Evolutionary conservation across 2,888 invertebrate genomes (phyloP).

Genomic region (Halictus ligatus): DNA sequence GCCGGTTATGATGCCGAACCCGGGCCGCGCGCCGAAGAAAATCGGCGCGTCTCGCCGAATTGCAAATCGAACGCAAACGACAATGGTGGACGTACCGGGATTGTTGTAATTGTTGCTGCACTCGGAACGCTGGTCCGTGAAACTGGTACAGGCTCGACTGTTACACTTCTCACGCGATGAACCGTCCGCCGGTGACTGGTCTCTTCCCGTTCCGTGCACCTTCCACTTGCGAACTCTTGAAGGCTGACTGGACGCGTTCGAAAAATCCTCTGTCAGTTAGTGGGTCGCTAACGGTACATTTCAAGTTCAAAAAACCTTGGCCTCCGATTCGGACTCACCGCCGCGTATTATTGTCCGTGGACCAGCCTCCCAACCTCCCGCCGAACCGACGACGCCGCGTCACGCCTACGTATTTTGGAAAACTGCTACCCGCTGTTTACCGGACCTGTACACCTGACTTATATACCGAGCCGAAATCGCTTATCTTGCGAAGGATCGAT

Average conservation of each 20-base stretch:
- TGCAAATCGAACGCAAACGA: slow-evolving; percentile 31
- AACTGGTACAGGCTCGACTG: slow-evolving; percentile 50
- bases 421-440: neutral
- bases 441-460: neutral
- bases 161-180: slow-evolving; percentile 67
- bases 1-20: slow-evolving; percentile 3
- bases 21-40: neutral
- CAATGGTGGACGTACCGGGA: slow-evolving; percentile 41
- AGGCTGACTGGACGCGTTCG: slow-evolving; percentile 73
- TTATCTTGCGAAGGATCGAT: neutral
- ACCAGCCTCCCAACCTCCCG: neutral
- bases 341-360: slow-evolving; percentile 38
- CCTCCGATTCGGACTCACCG: slow-evolving; percentile 72
- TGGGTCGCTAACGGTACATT: slow-evolving; percentile 83
- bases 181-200: slow-evolving; percentile 73
- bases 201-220: slow-evolving; percentile 57
- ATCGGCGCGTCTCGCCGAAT: neutral
- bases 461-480: neutral
- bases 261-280: slow-evolving; percentile 80
- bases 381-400: neutral
- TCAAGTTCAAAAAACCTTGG: slow-evolving; percentile 81
- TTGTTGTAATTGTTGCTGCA: slow-evolving; percentile 27
- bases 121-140: slow-evolving; percentile 30
- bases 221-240: slow-evolving; percentile 54
- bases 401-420: neutral